Base-by-base conservation (phyloP, 1,140 invertebrate species). In the Yoshiicerus persimilis region DNA sequence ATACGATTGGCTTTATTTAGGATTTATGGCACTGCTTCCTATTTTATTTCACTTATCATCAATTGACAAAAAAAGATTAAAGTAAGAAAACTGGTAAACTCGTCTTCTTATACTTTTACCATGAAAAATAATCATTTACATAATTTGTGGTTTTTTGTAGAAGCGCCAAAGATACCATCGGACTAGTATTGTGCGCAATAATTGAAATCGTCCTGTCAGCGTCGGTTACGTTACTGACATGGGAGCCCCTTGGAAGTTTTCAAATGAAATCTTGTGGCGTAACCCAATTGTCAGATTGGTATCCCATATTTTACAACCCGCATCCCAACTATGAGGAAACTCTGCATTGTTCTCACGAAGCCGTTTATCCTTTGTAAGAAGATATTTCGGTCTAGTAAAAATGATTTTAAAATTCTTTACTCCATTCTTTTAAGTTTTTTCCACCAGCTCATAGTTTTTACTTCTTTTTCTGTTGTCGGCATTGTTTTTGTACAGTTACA, bases 1-100 rank as follows among this genome's bases (percentile, higher is more conserved):
- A n/a, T 99, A 99, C 92, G 98, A 99, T 91, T 98, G 97, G 96
- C 94, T 98, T 1, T 99, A 98, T 92, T 93, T 99, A 20, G 96
- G 97, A 2, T 99, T 99, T 91, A 98, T 99, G 96, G 96, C 95
- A 1, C 91, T 98, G 9, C 91, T 98, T 56, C 95, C 97, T 0
- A 92, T 98, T 56, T 95, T 98, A 38, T 93, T 98, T 87, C 97
- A 99, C 92, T 97, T 96, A 94, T 97, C 97, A 91, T 98, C 96
- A 91, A 98, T 98, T 75, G 97, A 98, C 89, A 94, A 96, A 47
- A 95, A 96, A 92, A 94, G 95, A 90, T 94, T 96, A 91, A 95
- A 94, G 95, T 96, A 93, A 92, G 92, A 91, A 27, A 32, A 38
- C 84, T 4, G 39, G 16, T 38, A 34, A 4, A 30, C 3, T 11